Evolutionary conservation across 1,140 invertebrate genomes (phyloP), one percentile per base, ranked within the genome.

Genomic region (Formica selysi): DNA sequence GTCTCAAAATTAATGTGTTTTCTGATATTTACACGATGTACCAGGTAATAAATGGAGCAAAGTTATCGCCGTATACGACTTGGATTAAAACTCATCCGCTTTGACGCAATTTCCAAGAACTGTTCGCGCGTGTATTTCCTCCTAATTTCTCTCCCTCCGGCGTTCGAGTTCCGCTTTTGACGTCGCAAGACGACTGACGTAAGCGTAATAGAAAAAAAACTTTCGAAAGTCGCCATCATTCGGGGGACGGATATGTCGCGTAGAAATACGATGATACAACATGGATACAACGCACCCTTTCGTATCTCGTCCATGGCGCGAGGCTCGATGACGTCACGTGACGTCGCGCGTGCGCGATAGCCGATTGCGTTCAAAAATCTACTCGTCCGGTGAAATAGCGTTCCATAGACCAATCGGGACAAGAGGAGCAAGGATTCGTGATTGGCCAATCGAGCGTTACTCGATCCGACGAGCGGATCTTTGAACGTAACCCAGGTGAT

Each of bases 281-380:
- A 48, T 4, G 44, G 5, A 48, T 19, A 19, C 16, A 19, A 51
- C 48, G 2, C 13, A 57, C 32, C n/a, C 73, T 61, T 32, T 32
- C 10, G 3, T n/a, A 1, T 38, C 22, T 26, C 59, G 19, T 11
- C 59, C 51, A 11, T 36, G 4, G n/a, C 71, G 48, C 11, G 16
- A 19, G 71, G 32, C 3, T 5, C 22, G 38, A 29, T 16, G n/a
- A 57, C 26, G 44, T 64, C 51, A 70, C 44, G 22, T 38, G 62
- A 68, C 29, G 32, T 64, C 10, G 1, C 68, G 61, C 32, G 26
- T 81, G 88, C 83, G 88, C 76, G 67, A 48, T 59, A 70, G 44
- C 8, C 57, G 36, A 51, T 2, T 48, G 81, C 81, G 88, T 83
- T 51, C 48, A 16, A 6, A 16, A 6, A 51, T 51, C 13, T 16